Percentiles rank a stretch among this genome's conserved stretches.
Conservation (phyloP, 2,113 vertebrate species). For the Aptenodytes patagonicus region DNA sequence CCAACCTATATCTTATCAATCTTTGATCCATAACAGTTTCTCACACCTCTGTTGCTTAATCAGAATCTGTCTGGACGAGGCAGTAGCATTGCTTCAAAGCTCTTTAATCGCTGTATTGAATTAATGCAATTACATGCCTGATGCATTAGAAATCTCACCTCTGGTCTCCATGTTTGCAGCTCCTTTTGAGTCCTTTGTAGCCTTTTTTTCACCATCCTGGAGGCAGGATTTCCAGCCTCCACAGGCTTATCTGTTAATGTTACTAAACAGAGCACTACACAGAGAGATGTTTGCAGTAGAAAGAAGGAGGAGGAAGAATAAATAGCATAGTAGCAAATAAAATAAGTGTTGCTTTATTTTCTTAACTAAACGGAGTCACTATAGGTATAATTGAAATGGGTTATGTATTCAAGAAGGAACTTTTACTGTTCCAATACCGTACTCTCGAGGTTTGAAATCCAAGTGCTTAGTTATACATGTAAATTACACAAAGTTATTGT, state of each 20-base stretch:
- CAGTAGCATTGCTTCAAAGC: neutral
- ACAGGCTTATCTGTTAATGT: neutral
- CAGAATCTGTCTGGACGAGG: neutral
- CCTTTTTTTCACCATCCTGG: neutral
- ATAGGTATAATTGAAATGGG: neutral
- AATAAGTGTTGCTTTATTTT: constrained; percentile 53
- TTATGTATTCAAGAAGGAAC: neutral
- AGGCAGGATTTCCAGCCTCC: neutral
- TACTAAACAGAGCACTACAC: neutral
- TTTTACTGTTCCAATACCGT: neutral
- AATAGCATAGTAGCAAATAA: constrained; percentile 30
- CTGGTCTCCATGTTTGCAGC: neutral
- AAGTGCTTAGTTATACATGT: neutral
- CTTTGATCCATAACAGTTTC: constrained; percentile 19
- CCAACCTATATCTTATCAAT: neutral
- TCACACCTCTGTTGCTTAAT: constrained; percentile 39
- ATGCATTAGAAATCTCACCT: constrained; percentile 12
- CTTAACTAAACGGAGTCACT: constrained; percentile 21
- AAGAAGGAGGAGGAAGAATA: constrained; percentile 11
- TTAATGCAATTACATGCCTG: constrained; percentile 26
- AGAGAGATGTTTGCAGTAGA: neutral
- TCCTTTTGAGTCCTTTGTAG: constrained; percentile 7
- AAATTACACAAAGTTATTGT: constrained; percentile 1
- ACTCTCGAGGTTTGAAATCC: neutral
- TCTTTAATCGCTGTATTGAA: constrained; percentile 47